Percentiles rank a stretch among this genome's conserved stretches.
phyloP scores from a whole-genome alignment of 2,888 invertebrate genomes.

The Macaria liturata region DNA sequence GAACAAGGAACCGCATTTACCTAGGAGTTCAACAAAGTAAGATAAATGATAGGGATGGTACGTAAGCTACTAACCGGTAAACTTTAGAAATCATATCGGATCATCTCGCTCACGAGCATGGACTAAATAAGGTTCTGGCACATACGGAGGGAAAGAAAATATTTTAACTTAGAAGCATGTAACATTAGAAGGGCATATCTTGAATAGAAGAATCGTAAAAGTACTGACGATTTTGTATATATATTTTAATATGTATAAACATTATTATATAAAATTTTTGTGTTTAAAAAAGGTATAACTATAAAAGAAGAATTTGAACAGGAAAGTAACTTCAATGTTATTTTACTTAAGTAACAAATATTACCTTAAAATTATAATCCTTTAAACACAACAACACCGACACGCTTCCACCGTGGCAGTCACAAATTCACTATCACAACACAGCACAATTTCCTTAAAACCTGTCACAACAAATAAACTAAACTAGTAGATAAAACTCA shows the following conservation, averaged over 20 bases:
- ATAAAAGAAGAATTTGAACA: too few relatives aligned
- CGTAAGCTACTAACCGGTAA: constrained; percentile 39
- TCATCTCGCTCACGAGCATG: constrained; percentile 38
- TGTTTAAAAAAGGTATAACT: too few relatives aligned
- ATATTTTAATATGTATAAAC: too few relatives aligned
- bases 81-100: constrained; percentile 38
- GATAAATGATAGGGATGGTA: constrained; percentile 35
- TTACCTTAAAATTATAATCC: constrained; percentile 12
- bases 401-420: too few relatives aligned
- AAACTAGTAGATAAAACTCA: too few relatives aligned
- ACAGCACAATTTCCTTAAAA: constrained; percentile 7
- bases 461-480: constrained; percentile 6
- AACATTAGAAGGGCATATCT: background rate
- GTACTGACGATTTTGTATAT: too few relatives aligned
- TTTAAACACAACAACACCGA: background rate
- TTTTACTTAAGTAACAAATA: background rate
- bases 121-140: constrained; percentile 35
- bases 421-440: constrained; percentile 6
- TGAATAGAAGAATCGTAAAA: too few relatives aligned
- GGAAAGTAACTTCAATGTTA: too few relatives aligned
- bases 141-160: constrained; percentile 7
- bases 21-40: constrained; percentile 28
- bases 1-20: constrained; percentile 30
- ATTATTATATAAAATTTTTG: too few relatives aligned
- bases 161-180: background rate